Evolutionary conservation across 2,797 vertebrate genomes (phyloP), one percentile per base, ranked within the genome.

Genomic region (Crenuchus spilurus): DNA sequence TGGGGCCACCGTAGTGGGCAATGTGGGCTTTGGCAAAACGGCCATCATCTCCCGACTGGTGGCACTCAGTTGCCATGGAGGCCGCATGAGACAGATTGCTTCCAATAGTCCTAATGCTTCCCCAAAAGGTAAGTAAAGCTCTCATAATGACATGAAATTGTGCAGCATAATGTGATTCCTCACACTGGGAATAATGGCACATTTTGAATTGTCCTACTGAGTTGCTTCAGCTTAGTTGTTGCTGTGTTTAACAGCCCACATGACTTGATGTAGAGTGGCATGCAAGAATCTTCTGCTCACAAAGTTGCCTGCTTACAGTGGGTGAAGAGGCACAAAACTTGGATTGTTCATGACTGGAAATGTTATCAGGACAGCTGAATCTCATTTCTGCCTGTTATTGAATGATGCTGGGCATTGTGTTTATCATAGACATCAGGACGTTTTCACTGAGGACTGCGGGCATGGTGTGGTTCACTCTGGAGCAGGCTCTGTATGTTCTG

Each of bases 21-120:
- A 90, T 1, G 97, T 98, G 80, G 97, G 98, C 10, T 98, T 96
- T 75, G 98, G 98, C 79, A 99, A 99, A 91, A 99, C 98, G 0
- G 98, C 98, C 1, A 81, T 97, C 70, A 90, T 99, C 84, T 99
- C 97, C 24, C 94, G 96, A 60, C 89, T 99, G 78, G 98, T 99
- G 70, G 98, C 98, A 0, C 94, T 99, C 55, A 99, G 98, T 90
- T 99, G 97, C 84, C 98, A 99, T 0, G 98, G 98, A 11, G 94
- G 94, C 74, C 95, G 98, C 71, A 99, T 99, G 98, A 94, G 98
- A 24, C 98, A 99, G 85, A 99, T 99, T 8, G 98, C 97, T 74
- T 99, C 98, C 79, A 98, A 90, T 87, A 96, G 95, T 76, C 94
- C 95, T 0, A 85, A 88, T 26, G 91, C 94, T 14, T 94, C 95